phyloP scores from a whole-genome alignment of 2,888 invertebrate genomes.

The Protonemura montana region DNA sequence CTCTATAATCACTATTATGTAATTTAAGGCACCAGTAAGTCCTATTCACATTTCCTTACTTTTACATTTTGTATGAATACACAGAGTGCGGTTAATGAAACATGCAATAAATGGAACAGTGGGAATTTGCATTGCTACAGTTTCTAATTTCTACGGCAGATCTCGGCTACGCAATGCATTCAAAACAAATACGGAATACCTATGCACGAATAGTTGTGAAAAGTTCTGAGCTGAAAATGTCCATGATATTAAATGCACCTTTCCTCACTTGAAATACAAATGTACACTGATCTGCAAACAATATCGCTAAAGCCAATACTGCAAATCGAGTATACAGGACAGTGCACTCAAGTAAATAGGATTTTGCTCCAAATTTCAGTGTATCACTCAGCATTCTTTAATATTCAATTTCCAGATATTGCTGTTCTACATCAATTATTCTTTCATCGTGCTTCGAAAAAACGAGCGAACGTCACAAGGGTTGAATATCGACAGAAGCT shows the following conservation, averaged over 20 bases:
- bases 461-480: not conserved
- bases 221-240: not conserved
- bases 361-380: not conserved
- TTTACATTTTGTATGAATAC: too few species aligned
- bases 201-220: not conserved
- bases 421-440: conserved; percentile 12
- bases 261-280: too few species aligned
- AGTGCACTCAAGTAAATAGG: not conserved
- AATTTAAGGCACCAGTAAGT: not conserved
- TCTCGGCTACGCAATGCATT: not conserved
- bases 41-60: not conserved
- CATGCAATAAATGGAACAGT: too few species aligned
- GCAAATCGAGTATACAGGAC: not conserved
- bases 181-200: too few species aligned
- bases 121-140: too few species aligned
- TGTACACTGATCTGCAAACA: conserved; percentile 13
- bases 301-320: not conserved
- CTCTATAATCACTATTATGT: not conserved
- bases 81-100: too few species aligned
- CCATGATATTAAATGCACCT: not conserved
- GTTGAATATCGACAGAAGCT: not conserved
- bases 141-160: too few species aligned
- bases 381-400: not conserved
- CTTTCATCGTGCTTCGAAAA: not conserved
- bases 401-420: not conserved